Evolutionary conservation across 2,888 invertebrate species (phyloP), one percentile per base, ranked within the genome.

Genomic region (Ectropis crepuscularia): DNA sequence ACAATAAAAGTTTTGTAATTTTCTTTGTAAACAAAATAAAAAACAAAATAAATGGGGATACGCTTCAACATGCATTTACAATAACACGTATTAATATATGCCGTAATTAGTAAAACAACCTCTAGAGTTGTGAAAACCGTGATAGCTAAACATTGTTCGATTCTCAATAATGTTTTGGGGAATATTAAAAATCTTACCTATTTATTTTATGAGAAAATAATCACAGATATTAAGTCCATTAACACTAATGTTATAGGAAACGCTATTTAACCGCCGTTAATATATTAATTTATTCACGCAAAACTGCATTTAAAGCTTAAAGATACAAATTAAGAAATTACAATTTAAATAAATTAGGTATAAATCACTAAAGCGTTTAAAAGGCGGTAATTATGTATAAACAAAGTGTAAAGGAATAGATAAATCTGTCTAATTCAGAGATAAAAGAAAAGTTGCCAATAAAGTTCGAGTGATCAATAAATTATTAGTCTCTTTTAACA

Each of bases 231-330:
- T 41, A 55, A 57, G 46, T 59, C 51, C 37, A 61, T 65, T 63
- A 58, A 42, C 42, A 41, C 54, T 57, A 54, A 54, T 57, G 39
- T 50, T 39, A 61, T 55, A 66, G 54, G 49, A 67, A 65, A 68
- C 55, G 61, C 64, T 68, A 61, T 54, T 68, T 53, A 59, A 45
- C 12, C 63, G 42, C 38, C 57, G 45, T 62, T 63, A 63, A 70
- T 61, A 55, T 47, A 54, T 51, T 72, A 68, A 71, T 73, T 70
- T 70, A 69, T 71, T 57, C 57, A 54, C 58, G 60, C 66, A 64
- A 71, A 66, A 71, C 53, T 69, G 69, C 69, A 64, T 42, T 61
- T 57, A 60, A 65, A 67, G 51, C 63, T 51, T 57, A 66, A 69
- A 46, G 68, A 69, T 60, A 58, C 51, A 55, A 62, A 71, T 71